These are phyloP conservation scores for Brachyistius frenatus DNA, from an alignment of 2,113 vertebrate species.

Conservation along the genomic window DNA sequence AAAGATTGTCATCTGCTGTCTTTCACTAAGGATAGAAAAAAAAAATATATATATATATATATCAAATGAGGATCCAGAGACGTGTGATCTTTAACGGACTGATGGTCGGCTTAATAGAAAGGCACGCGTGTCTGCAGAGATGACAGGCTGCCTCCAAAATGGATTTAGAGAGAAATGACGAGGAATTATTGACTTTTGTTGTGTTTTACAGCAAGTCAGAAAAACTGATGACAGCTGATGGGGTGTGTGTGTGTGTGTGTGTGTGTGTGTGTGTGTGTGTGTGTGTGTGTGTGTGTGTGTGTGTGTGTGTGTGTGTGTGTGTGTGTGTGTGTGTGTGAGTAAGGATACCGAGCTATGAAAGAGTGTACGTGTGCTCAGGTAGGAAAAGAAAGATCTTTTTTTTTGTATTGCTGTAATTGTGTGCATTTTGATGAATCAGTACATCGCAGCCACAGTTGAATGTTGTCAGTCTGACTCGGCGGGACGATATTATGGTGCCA, in stretches of 20 bases:
- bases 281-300: slow-evolving; percentile 5
- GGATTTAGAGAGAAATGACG: slow-evolving; percentile 39
- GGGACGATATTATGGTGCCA: too few species aligned
- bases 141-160: slow-evolving; percentile 44
- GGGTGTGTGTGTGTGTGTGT: background rate
- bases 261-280: slow-evolving; percentile 8
- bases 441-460: too few species aligned
- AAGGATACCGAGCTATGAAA: too few species aligned
- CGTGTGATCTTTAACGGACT: slow-evolving; percentile 56
- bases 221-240: slow-evolving; percentile 37
- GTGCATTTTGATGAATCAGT: too few species aligned
- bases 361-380: too few species aligned
- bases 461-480: too few species aligned
- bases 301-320: background rate
- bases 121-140: slow-evolving; percentile 34
- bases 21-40: background rate
- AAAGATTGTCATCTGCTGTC: slow-evolving; percentile 5
- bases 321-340: too few species aligned
- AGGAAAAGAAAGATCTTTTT: too few species aligned
- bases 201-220: slow-evolving; percentile 47
- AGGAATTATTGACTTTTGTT: slow-evolving; percentile 59
- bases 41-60: background rate
- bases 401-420: too few species aligned
- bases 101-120: slow-evolving; percentile 52
- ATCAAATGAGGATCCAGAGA: slow-evolving; percentile 42